Conservation (phyloP, 2,888 invertebrate species). For the Pyrgus malvae region DNA sequence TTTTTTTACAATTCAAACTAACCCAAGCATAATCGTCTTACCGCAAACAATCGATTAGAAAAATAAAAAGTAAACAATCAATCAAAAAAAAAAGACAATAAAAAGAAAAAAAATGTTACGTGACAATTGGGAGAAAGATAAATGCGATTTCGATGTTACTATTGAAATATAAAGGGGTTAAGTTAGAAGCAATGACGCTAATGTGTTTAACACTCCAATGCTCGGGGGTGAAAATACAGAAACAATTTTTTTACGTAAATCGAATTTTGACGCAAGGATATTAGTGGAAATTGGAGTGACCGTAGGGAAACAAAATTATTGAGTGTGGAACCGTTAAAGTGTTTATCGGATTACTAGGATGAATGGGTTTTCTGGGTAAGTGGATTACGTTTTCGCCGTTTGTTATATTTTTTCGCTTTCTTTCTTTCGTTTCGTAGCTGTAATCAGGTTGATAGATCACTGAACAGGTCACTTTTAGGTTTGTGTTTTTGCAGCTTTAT, state of each 20-base stretch:
- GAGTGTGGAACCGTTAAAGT: conserved; percentile 59
- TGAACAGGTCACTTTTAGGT: no score
- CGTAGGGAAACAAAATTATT: conserved; percentile 68
- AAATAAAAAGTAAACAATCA: conserved; percentile 52
- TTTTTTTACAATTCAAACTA: conserved; percentile 37
- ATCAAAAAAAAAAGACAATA: conserved; percentile 54
- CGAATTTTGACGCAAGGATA: conserved; percentile 66
- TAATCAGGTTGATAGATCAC: no score
- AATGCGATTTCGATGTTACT: conserved; percentile 53
- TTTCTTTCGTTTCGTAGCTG: neutral
- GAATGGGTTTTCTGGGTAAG: conserved; percentile 39
- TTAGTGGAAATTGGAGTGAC: conserved; percentile 69
- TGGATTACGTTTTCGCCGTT: conserved; percentile 15
- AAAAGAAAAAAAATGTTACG: conserved; percentile 43
- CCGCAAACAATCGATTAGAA: conserved; percentile 64
- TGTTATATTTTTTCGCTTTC: conserved; percentile 27
- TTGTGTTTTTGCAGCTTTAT: no score
- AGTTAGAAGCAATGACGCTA: conserved; percentile 52
- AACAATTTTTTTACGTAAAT: conserved; percentile 67
- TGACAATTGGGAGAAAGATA: conserved; percentile 51
- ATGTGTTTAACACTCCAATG: conserved; percentile 61
- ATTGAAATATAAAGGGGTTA: conserved; percentile 48
- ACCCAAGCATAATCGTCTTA: conserved; percentile 57
- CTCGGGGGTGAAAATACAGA: conserved; percentile 44
- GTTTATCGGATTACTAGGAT: conserved; percentile 63